phyloP scores from a whole-genome alignment of 1,140 invertebrate genomes.

The Pseudomyrmex pallidus region DNA sequence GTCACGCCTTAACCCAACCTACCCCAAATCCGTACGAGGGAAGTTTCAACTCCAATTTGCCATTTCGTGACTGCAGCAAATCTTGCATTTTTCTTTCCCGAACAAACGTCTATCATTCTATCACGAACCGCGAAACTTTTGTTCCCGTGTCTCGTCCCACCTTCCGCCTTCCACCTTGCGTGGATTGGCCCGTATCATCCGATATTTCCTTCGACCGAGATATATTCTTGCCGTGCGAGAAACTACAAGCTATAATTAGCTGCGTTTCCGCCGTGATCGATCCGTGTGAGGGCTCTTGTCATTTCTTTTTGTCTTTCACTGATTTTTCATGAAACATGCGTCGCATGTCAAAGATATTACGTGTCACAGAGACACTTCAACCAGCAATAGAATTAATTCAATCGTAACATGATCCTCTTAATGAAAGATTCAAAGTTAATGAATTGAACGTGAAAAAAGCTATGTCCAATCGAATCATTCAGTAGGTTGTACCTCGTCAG shows the following conservation, averaged over 20 bases:
- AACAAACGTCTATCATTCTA: conserved; percentile 86
- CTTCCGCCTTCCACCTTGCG: conserved; percentile 70
- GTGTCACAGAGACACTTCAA: not conserved
- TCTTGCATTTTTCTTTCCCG: conserved; percentile 86
- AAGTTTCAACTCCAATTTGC: conserved; percentile 86
- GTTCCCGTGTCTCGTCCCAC: conserved; percentile 80
- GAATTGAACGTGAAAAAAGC: conserved; percentile 51
- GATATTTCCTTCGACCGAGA: conserved; percentile 74
- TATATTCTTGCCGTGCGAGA: conserved; percentile 67
- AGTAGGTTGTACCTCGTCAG: too few relatives aligned
- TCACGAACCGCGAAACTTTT: conserved; percentile 85
- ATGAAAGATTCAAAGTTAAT: conserved; percentile 20
- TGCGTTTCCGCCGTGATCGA: conserved; percentile 43
- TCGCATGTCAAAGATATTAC: not conserved
- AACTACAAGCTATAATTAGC: conserved; percentile 55
- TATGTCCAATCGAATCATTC: conserved; percentile 52
- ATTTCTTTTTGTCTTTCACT: conserved; percentile 4
- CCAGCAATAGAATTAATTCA: conserved; percentile 9
- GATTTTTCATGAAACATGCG: not conserved
- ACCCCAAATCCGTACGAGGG: conserved; percentile 80
- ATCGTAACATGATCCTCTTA: conserved; percentile 3
- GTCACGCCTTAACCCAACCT: conserved; percentile 79
- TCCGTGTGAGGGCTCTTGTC: conserved; percentile 8
- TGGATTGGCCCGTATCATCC: conserved; percentile 73
- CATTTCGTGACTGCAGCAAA: conserved; percentile 86